Evolutionary conservation across 2,797 vertebrate genomes (phyloP), one percentile per base, ranked within the genome.

Genomic region (Macroramphosus scolopax): DNA sequence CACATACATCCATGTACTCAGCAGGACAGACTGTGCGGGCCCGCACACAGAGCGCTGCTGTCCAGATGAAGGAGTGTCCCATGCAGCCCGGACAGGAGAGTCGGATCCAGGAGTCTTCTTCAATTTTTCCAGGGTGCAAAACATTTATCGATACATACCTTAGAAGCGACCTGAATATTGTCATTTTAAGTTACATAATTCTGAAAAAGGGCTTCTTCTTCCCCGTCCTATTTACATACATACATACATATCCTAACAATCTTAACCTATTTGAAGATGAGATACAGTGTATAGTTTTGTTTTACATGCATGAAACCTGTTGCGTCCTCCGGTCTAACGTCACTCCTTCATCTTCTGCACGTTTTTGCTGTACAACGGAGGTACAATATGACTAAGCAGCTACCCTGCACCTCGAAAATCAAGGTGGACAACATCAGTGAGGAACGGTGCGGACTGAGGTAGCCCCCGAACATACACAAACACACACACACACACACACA

Each of bases 101-200:
- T 58, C 24, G 54, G 48, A 76, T 79, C 80, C 71, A 49, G 78
- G 72, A 60, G 77, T 68, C 22, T 39, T 67, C 53, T 74, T 68
- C 49, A 14, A 37, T 75, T 75, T 75, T 75, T 72, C 58, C 82
- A 87, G 80, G 80, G 78, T 81, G 84, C 81, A 83, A 84, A 87
- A 84, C 83, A 86, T 83, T 81, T 80, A 85, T 74, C 77, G 74
- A 79, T 83, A 80, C 82, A 83, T 84, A 87, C 77, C 73, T 82
- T 82, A 78, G 64, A n/a, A 86, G 82, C 83, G 78, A 84, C 86
- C 87, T 87, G 79, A 88, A 87, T 85, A 84, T 78, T 68, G 62
- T 76, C 67, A 52, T 79, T 78, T 85, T 67, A 79, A 80, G 75
- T 84, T 85, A 83, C 75, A 79, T 77, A 54, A 70, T 85, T 81